Base-by-base conservation (phyloP, 2,888 invertebrate species). In the Cinara cedri region DNA sequence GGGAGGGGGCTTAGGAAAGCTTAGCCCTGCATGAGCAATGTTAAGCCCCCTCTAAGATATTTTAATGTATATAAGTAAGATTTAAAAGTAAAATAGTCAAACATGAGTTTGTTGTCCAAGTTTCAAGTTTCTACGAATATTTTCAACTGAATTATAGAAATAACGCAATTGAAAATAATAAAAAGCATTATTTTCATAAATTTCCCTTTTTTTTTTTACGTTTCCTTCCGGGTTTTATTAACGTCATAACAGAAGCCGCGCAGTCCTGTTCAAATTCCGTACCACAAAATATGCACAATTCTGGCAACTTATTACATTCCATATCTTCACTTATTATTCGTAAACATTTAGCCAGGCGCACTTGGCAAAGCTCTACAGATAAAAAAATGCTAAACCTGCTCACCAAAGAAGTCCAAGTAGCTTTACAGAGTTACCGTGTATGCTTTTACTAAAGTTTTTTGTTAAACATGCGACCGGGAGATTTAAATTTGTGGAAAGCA, bases 191-290 rank as follows among this genome's bases (percentile, higher is more conserved):
- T n/a, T n/a, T n/a, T n/a, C n/a, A n/a, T n/a, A n/a, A n/a, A n/a
- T n/a, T n/a, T n/a, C n/a, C n/a, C n/a, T n/a, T n/a, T n/a, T n/a
- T n/a, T n/a, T n/a, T n/a, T n/a, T n/a, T n/a, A n/a, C n/a, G n/a
- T n/a, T n/a, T n/a, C n/a, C n/a, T n/a, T n/a, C n/a, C n/a, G n/a
- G n/a, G n/a, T n/a, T n/a, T n/a, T n/a, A n/a, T n/a, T n/a, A n/a
- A n/a, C n/a, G 66, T 66, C 66, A 66, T 66, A 16, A 24, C 66
- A 24, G 24, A 66, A 14, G 66, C 49, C 21, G 66, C 66, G n/a
- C 63, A 42, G n/a, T n/a, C 42, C 14, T 63, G 66, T 10, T 46
- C 8, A 11, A 49, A 66, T 8, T 24, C 46, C 66, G 24, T 3
- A 24, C 9, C 1, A 49, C n/a, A 19, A 13, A 65, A 46, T 24